phyloP scores from a whole-genome alignment of 1,140 invertebrate species.

The Oryzaephilus surinamensis region DNA sequence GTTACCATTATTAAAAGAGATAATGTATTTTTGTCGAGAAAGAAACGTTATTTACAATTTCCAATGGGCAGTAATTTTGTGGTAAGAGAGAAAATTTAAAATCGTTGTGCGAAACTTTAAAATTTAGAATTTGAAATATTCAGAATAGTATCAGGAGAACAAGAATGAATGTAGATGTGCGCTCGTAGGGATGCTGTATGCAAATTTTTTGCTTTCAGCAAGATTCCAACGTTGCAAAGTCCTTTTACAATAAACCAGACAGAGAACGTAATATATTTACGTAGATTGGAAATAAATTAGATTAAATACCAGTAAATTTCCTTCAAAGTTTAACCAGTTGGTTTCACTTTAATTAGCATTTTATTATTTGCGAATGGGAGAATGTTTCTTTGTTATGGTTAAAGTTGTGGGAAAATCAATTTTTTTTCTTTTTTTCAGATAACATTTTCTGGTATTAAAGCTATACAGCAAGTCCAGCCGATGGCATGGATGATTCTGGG shows the following conservation, averaged over 20 bases:
- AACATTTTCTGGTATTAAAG: conserved; percentile 15
- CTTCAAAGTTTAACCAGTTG: neutral
- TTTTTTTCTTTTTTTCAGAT: conserved; percentile 14
- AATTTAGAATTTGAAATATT: conserved; percentile 11
- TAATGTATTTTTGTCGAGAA: conserved; percentile 6
- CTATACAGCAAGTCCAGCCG: conserved; percentile 15
- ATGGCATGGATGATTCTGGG: conserved; percentile 11
- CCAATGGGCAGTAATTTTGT: conserved; percentile 12
- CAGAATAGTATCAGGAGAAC: conserved; percentile 7
- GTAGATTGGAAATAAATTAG: neutral
- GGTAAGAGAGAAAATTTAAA: conserved; percentile 11
- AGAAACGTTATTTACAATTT: conserved; percentile 10
- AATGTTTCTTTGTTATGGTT: neutral
- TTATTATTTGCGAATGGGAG: neutral
- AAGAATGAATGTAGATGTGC: too few species aligned
- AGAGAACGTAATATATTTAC: too few species aligned
- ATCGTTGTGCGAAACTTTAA: too few species aligned
- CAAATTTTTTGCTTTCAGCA: conserved; percentile 5
- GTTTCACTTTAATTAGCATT: neutral
- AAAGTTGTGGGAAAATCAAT: neutral
- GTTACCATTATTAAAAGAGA: conserved; percentile 3
- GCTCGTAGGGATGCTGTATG: conserved; percentile 5
- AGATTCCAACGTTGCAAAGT: too few species aligned
- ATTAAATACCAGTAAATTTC: conserved; percentile 2
- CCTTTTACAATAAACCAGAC: too few species aligned